phyloP scores from a whole-genome alignment of 2,797 vertebrate genomes.

The Melanotaenia nigrans region DNA sequence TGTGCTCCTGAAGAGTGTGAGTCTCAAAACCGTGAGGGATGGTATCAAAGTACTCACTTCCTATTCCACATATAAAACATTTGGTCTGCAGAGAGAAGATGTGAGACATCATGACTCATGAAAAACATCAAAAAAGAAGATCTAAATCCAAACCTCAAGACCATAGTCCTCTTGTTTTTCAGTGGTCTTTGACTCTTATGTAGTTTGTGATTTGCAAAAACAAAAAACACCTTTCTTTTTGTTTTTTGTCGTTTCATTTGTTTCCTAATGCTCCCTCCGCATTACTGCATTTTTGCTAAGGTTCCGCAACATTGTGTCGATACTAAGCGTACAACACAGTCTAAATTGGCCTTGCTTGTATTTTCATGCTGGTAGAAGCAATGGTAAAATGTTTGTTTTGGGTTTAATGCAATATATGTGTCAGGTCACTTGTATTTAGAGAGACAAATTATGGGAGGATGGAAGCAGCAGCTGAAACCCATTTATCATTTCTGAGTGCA shows the following conservation, averaged over 20 bases:
- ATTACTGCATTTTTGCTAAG: slow-evolving; percentile 2
- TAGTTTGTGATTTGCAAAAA: slow-evolving; percentile 4
- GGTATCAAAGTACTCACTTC: slow-evolving; percentile 83
- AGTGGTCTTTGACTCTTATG: slow-evolving; percentile 27
- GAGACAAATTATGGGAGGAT: slow-evolving; percentile 19
- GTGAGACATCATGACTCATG: slow-evolving; percentile 19
- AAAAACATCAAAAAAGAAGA: not conserved
- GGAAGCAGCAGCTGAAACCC: slow-evolving; percentile 7
- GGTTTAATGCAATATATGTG: slow-evolving; percentile 30
- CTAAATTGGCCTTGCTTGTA: slow-evolving; percentile 4
- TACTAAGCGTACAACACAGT: not conserved
- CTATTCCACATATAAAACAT: slow-evolving; percentile 85
- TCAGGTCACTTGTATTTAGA: slow-evolving; percentile 21
- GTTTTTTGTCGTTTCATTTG: not conserved
- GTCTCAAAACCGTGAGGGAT: slow-evolving; percentile 84
- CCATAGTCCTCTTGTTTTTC: not conserved
- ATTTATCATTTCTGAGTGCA: slow-evolving; percentile 29
- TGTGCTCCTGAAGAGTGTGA: slow-evolving; percentile 85
- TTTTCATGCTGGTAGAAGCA: slow-evolving; percentile 14
- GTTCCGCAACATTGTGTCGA: not conserved
- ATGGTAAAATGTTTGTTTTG: slow-evolving; percentile 15
- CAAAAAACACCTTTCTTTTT: slow-evolving; percentile 3
- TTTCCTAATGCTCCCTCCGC: slow-evolving; percentile 6
- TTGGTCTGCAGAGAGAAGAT: slow-evolving; percentile 77
- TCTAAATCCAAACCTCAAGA: slow-evolving; percentile 6